Evolutionary conservation across 2,888 invertebrate species (phyloP), one percentile per base, ranked within the genome.

Genomic region (Dicyrtoma fusca): DNA sequence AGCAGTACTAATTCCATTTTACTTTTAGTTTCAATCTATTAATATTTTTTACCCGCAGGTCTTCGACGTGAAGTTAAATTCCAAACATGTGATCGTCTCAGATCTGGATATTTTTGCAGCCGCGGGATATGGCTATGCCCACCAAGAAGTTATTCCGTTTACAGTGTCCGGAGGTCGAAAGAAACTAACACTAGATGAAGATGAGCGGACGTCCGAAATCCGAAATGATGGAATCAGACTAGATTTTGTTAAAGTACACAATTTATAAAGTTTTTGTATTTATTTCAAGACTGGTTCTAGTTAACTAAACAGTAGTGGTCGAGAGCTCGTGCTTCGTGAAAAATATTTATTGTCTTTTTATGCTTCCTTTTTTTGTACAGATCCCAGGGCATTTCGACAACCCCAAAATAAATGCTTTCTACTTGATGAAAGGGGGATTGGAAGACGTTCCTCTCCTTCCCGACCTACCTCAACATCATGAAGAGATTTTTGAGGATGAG

Each of bases 21-120:
- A n/a, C n/a, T n/a, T n/a, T n/a, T n/a, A n/a, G n/a, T n/a, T n/a
- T n/a, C n/a, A n/a, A n/a, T n/a, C n/a, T n/a, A n/a, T 34, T 34
- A 34, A 34, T 34, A 34, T 34, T n/a, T n/a, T n/a, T n/a, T n/a
- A n/a, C n/a, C n/a, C n/a, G 34, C 81, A 89, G 89, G 88, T 91
- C 0, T 97, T 98, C 84, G 95, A 97, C 85, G 92, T 97, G 21
- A 90, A 92, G 21, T 85, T 97, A 61, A 97, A 98, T 84, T 92
- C 92, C 42, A 93, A 94, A 82, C 94, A 95, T 83, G 91, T 91
- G 0, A 90, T 97, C 62, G 91, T 97, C 45, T 89, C 92, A 8
- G 92, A 95, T 82, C 86, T 98, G 81, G 98, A 98, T 84, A 97
- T 98, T 81, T 97, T 90, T 84, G 91, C 91, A 73, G 90, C 90